Conservation (phyloP, 1,140 invertebrate genomes). For the Oreohelix idahoensis region DNA sequence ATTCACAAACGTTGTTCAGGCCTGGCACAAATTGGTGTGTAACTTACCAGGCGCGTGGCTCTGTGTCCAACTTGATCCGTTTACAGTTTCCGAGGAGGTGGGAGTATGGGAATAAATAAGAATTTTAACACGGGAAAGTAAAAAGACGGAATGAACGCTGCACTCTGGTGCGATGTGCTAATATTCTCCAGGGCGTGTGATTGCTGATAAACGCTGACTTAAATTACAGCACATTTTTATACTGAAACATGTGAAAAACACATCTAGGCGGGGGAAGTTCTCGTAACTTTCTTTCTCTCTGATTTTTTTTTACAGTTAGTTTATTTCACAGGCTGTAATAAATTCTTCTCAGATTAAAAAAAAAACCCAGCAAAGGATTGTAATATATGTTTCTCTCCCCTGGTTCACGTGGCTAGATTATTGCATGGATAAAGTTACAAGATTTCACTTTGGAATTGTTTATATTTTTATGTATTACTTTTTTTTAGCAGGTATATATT, state of each 20-base stretch:
- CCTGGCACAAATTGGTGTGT: constrained; percentile 11
- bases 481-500: too few relatives aligned
- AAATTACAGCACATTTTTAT: constrained; percentile 7
- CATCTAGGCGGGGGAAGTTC: background rate
- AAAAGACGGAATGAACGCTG: background rate
- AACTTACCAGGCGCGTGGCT: background rate
- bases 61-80: background rate
- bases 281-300: background rate
- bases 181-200: constrained; percentile 12
- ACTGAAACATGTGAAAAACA: constrained; percentile 16
- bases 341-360: background rate
- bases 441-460: background rate
- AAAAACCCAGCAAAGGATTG: too few relatives aligned
- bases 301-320: background rate
- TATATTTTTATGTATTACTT: background rate
- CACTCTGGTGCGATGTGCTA: background rate
- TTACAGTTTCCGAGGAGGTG: background rate
- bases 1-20: background rate
- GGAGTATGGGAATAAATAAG: background rate
- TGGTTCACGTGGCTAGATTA: background rate
- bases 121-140: background rate
- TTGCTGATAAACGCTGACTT: background rate
- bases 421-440: background rate
- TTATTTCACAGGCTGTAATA: background rate
- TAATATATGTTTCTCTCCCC: background rate